Conservation (phyloP, 2,888 invertebrate genomes). For the Pherbina coryleti region DNA sequence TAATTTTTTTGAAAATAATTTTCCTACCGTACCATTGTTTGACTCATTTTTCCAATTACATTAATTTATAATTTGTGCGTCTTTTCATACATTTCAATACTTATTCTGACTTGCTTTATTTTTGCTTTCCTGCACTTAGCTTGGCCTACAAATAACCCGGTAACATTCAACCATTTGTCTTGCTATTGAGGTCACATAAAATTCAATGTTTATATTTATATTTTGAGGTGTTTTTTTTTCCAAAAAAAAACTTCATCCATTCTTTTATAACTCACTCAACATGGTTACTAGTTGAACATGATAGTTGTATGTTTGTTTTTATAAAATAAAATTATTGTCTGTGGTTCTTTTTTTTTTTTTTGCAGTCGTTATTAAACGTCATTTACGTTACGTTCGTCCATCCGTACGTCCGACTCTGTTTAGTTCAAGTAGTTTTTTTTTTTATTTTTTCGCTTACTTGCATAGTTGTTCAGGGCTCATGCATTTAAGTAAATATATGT, state of each 20-base stretch:
- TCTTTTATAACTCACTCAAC: background rate
- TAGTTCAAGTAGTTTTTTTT: background rate
- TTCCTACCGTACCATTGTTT: background rate
- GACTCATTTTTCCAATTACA: background rate
- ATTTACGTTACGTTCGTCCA: background rate
- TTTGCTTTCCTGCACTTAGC: background rate
- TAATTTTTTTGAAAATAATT: too few species aligned
- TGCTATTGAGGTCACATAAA: slow-evolving; percentile 60
- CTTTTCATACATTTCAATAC: background rate
- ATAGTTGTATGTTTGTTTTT: too few species aligned
- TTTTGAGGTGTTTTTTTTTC: slow-evolving; percentile 2
- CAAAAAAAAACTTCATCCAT: background rate
- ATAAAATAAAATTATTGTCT: background rate
- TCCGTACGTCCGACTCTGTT: background rate
- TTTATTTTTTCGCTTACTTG: slow-evolving; percentile 1
- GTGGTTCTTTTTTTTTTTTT: background rate
- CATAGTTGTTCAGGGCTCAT: background rate
- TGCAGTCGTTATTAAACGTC: background rate
- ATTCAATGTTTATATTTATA: slow-evolving; percentile 36
- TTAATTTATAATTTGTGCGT: background rate
- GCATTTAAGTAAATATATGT: background rate
- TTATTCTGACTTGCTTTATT: background rate
- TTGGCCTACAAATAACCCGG: slow-evolving; percentile 54
- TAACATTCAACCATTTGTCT: slow-evolving; percentile 54
- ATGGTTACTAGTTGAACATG: background rate